Conservation (phyloP, 2,888 invertebrate genomes). For the Geophilus truncorum region DNA sequence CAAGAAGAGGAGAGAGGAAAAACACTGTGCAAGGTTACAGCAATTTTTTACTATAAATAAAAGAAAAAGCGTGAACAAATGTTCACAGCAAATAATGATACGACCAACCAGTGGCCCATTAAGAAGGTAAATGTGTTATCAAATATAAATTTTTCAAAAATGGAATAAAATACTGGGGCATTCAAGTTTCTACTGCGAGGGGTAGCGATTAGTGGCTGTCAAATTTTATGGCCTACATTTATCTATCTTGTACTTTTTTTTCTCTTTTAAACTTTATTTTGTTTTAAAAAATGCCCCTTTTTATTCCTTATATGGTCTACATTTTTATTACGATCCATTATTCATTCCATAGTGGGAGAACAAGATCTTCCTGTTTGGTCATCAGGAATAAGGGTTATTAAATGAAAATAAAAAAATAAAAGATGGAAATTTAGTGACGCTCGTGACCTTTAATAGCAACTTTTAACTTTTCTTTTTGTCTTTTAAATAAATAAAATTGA, state of each 20-base stretch:
- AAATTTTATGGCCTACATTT: not conserved
- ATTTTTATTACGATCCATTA: slow-evolving; percentile 7
- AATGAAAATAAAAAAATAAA: not conserved
- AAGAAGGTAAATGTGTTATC: not conserved
- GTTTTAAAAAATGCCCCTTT: not conserved
- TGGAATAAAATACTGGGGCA: not conserved
- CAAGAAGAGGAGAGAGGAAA: not conserved
- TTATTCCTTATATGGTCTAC: not conserved
- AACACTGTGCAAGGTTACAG: not conserved
- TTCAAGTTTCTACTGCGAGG: not conserved
- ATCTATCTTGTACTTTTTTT: too few relatives aligned
- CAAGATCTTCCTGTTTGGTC: not conserved
- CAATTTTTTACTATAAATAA: not conserved
- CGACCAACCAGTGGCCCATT: not conserved
- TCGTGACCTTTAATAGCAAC: not conserved
- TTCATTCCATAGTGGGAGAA: not conserved
- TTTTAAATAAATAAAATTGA: not conserved
- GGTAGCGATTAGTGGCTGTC: not conserved
- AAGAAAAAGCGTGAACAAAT: not conserved
- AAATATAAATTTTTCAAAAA: not conserved
- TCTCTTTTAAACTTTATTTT: not conserved
- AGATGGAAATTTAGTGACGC: not conserved
- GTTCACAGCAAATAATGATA: not conserved
- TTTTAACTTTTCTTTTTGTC: not conserved
- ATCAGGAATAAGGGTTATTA: not conserved